Percentiles rank a stretch among this genome's conserved stretches.
Evolutionary conservation across 92 coral and sea anemone genomes (phyloP).

Genomic region (Bergia sp.): DNA sequence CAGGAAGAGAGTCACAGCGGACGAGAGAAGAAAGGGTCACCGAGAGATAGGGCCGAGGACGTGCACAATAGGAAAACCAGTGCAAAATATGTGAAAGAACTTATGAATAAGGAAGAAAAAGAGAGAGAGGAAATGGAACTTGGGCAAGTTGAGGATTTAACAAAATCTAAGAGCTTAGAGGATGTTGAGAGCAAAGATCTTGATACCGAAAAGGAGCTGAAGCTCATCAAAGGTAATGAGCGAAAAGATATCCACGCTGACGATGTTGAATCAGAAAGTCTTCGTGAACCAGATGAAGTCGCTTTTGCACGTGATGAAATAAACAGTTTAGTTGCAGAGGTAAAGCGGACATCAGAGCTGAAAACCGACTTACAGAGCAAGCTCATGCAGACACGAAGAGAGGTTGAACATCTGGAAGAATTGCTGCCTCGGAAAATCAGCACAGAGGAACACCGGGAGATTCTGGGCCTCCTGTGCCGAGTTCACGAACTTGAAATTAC

Average conservation of each 20-base stretch:
- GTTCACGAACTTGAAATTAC: slow-evolving; percentile 88
- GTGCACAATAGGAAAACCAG: slow-evolving; percentile 36
- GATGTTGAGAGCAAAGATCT: slow-evolving; percentile 82
- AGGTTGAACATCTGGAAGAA: slow-evolving; percentile 84
- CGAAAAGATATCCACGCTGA: background rate
- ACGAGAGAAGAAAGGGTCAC: slow-evolving; percentile 22
- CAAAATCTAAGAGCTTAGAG: slow-evolving; percentile 65
- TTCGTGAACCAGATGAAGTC: slow-evolving; percentile 84
- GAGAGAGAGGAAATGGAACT: slow-evolving; percentile 36
- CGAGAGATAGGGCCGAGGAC: slow-evolving; percentile 42
- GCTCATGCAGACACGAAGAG: slow-evolving; percentile 78
- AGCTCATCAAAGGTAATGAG: slow-evolving; percentile 16
- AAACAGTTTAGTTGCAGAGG: slow-evolving; percentile 76
- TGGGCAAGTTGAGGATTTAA: slow-evolving; percentile 16
- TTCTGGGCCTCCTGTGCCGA: slow-evolving; percentile 78
- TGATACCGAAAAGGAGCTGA: slow-evolving; percentile 69
- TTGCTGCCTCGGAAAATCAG: slow-evolving; percentile 84
- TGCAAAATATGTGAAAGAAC: slow-evolving; percentile 21
- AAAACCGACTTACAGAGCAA: slow-evolving; percentile 76
- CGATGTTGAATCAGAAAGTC: slow-evolving; percentile 26
- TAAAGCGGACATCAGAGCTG: slow-evolving; percentile 70
- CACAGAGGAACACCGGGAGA: slow-evolving; percentile 87
- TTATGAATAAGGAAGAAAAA: slow-evolving; percentile 38
- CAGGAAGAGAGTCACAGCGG: slow-evolving; percentile 30
- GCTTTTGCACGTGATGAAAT: slow-evolving; percentile 86